phyloP scores from a whole-genome alignment of 1,140 invertebrate species.

The Drosophila mauritiana region DNA sequence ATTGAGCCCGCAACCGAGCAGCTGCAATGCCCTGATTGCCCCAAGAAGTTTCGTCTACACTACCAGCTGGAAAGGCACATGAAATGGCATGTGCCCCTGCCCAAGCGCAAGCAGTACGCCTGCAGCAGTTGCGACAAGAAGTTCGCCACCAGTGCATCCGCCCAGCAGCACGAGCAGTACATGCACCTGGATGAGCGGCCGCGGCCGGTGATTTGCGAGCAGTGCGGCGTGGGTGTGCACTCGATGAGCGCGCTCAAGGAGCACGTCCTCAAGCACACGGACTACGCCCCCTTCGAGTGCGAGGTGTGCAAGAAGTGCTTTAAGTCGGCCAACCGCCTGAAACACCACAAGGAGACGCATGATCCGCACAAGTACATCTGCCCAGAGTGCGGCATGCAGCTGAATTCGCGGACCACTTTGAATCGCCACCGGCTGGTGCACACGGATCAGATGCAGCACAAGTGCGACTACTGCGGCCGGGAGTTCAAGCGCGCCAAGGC shows the following conservation, averaged over 20 bases:
- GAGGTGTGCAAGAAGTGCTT: conserved; percentile 85
- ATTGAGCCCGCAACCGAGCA: conserved; percentile 1
- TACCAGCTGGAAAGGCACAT: conserved; percentile 51
- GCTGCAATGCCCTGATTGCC: conserved; percentile 47
- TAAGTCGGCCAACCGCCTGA: conserved; percentile 68
- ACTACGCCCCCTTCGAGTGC: conserved; percentile 85
- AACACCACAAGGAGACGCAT: conserved; percentile 84
- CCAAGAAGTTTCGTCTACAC: conserved; percentile 50
- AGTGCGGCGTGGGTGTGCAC: conserved; percentile 84
- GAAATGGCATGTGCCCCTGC: conserved; percentile 54
- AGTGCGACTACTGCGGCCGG: conserved; percentile 82
- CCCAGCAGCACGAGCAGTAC: conserved; percentile 82
- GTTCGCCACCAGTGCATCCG: conserved; percentile 67
- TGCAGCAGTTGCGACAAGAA: conserved; percentile 72
- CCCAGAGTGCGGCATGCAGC: conserved; percentile 85
- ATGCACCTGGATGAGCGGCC: conserved; percentile 85
- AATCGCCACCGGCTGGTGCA: conserved; percentile 85
- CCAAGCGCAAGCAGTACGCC: conserved; percentile 54
- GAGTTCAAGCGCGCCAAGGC: conserved; percentile 83
- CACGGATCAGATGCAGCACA: conserved; percentile 85
- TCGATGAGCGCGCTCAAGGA: conserved; percentile 85
- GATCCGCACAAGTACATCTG: conserved; percentile 85
- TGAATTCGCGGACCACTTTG: conserved; percentile 85
- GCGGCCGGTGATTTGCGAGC: conserved; percentile 84
- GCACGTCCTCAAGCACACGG: conserved; percentile 85